Evolutionary conservation across 1,140 invertebrate species (phyloP), one percentile per base, ranked within the genome.

Genomic region (Zelostemma sp.): DNA sequence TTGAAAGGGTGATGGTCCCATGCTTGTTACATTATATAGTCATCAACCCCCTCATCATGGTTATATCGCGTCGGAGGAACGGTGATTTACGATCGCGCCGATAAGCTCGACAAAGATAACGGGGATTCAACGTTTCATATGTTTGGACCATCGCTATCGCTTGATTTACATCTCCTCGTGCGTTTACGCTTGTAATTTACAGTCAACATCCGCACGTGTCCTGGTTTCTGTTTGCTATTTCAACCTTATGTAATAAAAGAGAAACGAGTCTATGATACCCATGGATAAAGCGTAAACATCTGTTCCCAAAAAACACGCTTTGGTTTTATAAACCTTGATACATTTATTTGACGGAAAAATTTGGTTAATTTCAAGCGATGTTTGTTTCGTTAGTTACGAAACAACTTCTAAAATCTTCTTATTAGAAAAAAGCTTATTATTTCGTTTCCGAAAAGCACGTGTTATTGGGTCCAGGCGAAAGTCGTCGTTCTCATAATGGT

Each of bases 31-130:
- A 76, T 80, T 80, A 80, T 79, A 76, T 61, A 79, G 72, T 77
- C 79, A 73, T 83, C 77, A 79, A 74, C 74, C 76, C 75, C 68
- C 74, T 80, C 73, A 74, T 68, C 68, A 65, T 74, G 54, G 76
- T 79, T 76, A 74, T 68, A 73, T 68, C 63, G 65, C 51, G 57
- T 46, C 46, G 28, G n/a, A 38, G 51, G 56, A 64, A 58, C 54
- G 67, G 59, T 83, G 79, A 85, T 84, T 84, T 82, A 85, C 81
- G 76, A 76, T 75, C 64, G 67, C 60, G 41, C 66, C 69, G 82
- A 85, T 84, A 85, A 35, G 79, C 73, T 72, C 45, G 33, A 19
- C 50, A 41, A 74, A 73, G 78, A 84, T 83, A 82, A 77, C 75
- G 48, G 19, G 68, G 69, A n/a, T n/a, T n/a, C n/a, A n/a, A 76